Percentiles rank a stretch among this genome's conserved stretches.
These are phyloP conservation scores for Epinotia nisella DNA, from an alignment of 2,888 invertebrate species.

Conservation along the genomic window DNA sequence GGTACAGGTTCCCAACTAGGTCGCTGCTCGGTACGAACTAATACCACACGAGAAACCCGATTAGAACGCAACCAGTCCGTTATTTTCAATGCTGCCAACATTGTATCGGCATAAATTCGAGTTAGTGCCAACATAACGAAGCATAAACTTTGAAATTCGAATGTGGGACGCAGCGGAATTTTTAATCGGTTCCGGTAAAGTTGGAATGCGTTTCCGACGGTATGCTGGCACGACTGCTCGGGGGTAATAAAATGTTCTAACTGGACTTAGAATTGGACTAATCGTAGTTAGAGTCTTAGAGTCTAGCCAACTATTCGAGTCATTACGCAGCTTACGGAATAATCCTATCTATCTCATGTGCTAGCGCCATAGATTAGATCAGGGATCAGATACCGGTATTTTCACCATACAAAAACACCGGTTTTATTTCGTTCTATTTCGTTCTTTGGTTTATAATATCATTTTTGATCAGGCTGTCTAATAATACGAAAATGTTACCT, in stretches of 20 bases:
- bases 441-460: no score
- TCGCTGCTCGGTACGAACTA: slow-evolving; percentile 41
- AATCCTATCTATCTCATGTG: no score
- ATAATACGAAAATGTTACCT: no score
- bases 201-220: slow-evolving; percentile 18
- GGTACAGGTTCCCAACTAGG: slow-evolving; percentile 32
- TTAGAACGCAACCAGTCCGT: slow-evolving; percentile 39
- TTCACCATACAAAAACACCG: no score
- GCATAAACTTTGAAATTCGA: slow-evolving; percentile 30
- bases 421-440: no score
- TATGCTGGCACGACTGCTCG: slow-evolving; percentile 14
- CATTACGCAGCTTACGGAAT: no score
- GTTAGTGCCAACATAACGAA: slow-evolving; percentile 34
- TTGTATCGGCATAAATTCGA: slow-evolving; percentile 37
- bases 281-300: no score
- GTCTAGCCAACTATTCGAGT: no score
- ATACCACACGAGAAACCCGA: slow-evolving; percentile 36
- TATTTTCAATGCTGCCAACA: slow-evolving; percentile 30
- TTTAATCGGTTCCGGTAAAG: slow-evolving; percentile 22
- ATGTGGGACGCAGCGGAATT: slow-evolving; percentile 28
- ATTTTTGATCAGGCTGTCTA: no score
- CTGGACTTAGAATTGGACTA: background rate
- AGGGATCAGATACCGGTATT: no score
- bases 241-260: slow-evolving; percentile 30
- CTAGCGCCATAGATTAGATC: no score